Conservation (phyloP, 1,140 invertebrate genomes). For the Ceratosolen fusciceps region DNA sequence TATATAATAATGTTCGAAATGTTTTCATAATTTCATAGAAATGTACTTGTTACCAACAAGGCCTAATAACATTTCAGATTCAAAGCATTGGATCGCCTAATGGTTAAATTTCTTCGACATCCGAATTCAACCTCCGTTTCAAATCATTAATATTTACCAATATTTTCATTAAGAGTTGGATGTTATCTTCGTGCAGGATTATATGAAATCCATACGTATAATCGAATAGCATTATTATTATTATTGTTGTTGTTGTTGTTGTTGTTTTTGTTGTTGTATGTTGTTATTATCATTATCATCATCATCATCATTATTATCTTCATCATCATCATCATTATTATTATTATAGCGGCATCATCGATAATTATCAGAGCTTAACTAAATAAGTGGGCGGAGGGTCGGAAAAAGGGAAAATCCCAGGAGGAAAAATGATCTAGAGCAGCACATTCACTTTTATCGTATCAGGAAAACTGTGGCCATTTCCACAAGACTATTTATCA, state of each 20-base stretch:
- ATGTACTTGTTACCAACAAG: not conserved
- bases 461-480: not conserved
- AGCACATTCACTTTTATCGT: not conserved
- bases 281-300: no score
- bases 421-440: not conserved
- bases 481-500: constrained; percentile 20
- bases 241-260: no score
- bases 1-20: no score
- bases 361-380: not conserved
- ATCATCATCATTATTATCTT: no score
- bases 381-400: no score
- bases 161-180: no score
- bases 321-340: no score
- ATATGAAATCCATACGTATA: no score
- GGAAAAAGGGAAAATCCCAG: not conserved
- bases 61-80: constrained; percentile 10
- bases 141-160: not conserved
- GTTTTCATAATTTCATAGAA: no score
- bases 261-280: not conserved
- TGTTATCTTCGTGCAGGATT: no score
- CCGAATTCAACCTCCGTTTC: not conserved
- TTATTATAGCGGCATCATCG: no score
- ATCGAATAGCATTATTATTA: not conserved
- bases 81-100: not conserved
- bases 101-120: not conserved